phyloP scores from a whole-genome alignment of 92 coral and sea anemone species.

The Zoanthus sansibaricus region DNA sequence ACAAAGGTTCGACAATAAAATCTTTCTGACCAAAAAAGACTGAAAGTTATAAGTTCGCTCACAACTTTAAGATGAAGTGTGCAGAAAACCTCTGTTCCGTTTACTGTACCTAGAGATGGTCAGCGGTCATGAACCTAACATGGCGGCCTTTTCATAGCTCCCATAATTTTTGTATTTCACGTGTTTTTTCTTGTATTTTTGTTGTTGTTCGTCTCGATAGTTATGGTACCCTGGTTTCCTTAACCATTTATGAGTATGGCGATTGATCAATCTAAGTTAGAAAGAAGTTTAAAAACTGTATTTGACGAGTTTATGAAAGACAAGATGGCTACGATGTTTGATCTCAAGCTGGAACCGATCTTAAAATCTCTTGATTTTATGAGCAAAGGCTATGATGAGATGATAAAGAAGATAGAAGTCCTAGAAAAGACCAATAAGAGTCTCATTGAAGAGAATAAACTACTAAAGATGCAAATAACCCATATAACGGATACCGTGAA shows the following conservation, averaged over 20 bases:
- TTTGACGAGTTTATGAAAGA: slow-evolving; percentile 31
- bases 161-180: background rate
- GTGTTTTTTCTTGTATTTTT: background rate
- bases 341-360: slow-evolving; percentile 34
- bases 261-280: slow-evolving; percentile 40
- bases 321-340: slow-evolving; percentile 29
- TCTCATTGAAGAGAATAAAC: slow-evolving; percentile 6
- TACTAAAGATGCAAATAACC: slow-evolving; percentile 20
- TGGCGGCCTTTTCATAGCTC: background rate
- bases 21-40: too few species aligned
- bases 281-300: slow-evolving; percentile 20
- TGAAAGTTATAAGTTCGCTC: too few species aligned
- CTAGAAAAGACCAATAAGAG: slow-evolving; percentile 35
- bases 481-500: slow-evolving; percentile 16
- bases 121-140: slow-evolving; percentile 10
- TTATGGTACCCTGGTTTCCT: slow-evolving; percentile 5
- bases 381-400: background rate
- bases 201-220: background rate
- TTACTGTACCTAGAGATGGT: too few species aligned
- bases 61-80: too few species aligned
- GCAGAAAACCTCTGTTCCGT: too few species aligned
- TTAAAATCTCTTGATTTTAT: slow-evolving; percentile 9
- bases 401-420: background rate
- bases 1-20: too few species aligned
- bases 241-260: slow-evolving; percentile 21